A percentile compares a stretch with the other conserved stretches of the same genome.
Evolutionary conservation across 2,797 vertebrate species (phyloP).

Genomic region (Myotis findleyi): DNA sequence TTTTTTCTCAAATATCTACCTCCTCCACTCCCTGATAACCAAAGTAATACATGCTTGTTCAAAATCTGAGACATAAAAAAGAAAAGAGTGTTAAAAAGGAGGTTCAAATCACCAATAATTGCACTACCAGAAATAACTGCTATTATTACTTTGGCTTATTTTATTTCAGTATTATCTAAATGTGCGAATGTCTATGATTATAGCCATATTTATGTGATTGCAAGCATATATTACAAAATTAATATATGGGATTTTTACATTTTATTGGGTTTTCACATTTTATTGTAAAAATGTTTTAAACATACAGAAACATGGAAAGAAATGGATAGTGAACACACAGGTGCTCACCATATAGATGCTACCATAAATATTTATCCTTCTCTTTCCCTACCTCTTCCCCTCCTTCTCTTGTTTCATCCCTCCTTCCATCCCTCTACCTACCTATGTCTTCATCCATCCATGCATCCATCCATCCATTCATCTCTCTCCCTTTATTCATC

Average conservation of each 20-base stretch:
- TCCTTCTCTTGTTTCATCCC: not conserved
- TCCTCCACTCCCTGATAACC: not conserved
- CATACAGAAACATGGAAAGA: not conserved
- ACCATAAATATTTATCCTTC: not conserved
- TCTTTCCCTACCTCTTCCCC: not conserved
- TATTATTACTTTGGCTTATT: not conserved
- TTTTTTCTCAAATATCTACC: not conserved
- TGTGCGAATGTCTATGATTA: not conserved
- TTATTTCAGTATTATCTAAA: slow-evolving; percentile 14
- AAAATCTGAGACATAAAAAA: slow-evolving; percentile 11
- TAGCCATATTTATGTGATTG: not conserved
- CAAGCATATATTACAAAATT: not conserved
- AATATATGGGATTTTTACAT: not conserved
- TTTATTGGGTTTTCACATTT: not conserved
- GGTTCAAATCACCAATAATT: not conserved
- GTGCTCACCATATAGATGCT: not conserved
- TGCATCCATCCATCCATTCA: not conserved
- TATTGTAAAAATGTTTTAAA: not conserved
- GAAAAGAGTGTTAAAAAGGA: not conserved
- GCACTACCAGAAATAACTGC: not conserved
- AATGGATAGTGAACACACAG: not conserved
- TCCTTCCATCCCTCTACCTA: not conserved
- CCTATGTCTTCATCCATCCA: not conserved
- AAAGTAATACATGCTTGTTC: not conserved
- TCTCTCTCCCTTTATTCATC: not conserved